Evolutionary conservation across 2,113 vertebrate species (phyloP).

Genomic region (Meriones unguiculatus): DNA sequence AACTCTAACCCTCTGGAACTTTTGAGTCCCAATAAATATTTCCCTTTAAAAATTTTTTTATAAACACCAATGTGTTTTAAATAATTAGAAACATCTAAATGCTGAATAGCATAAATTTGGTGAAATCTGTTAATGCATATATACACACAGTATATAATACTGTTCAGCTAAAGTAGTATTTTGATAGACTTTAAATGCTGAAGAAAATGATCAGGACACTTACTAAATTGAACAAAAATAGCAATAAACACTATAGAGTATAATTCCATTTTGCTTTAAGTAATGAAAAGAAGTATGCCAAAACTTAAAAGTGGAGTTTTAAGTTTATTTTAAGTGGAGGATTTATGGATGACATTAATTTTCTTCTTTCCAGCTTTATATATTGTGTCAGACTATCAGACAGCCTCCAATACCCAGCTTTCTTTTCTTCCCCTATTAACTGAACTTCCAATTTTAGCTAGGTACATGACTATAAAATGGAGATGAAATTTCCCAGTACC

Average conservation of each 20-base stretch:
- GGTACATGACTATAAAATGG: background rate
- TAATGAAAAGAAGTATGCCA: background rate
- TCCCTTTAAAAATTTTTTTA: background rate
- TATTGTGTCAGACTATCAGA: background rate
- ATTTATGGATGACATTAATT: background rate
- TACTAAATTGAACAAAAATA: background rate
- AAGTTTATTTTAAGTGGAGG: background rate
- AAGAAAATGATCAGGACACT: background rate
- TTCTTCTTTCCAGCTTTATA: conserved; percentile 35
- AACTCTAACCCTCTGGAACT: no score
- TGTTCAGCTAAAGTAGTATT: background rate
- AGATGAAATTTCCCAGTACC: background rate
- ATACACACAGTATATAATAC: background rate
- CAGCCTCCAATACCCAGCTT: background rate
- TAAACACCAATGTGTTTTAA: background rate
- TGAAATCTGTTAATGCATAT: conserved; percentile 4
- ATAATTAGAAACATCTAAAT: background rate
- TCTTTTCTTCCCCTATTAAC: background rate
- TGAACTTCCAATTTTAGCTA: background rate
- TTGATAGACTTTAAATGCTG: background rate
- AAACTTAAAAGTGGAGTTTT: conserved; percentile 25
- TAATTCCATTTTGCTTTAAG: background rate
- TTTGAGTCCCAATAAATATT: no score
- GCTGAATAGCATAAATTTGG: conserved; percentile 15
- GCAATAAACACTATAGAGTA: background rate